These are phyloP conservation scores for Tuberolachnus salignus DNA, from an alignment of 2,888 invertebrate genomes.

Conservation along the genomic window DNA sequence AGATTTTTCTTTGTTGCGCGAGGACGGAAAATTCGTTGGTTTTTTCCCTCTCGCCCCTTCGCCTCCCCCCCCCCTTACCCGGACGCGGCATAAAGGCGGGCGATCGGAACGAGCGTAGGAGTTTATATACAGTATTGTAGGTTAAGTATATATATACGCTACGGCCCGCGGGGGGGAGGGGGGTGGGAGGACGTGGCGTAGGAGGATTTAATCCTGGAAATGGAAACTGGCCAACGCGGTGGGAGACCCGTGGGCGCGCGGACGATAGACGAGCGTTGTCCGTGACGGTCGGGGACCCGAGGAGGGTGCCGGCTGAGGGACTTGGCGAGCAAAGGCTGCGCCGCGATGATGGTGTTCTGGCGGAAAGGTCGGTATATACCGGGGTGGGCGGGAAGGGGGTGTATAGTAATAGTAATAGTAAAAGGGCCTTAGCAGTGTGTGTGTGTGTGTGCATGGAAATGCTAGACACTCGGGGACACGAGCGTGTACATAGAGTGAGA, in stretches of 20 bases:
- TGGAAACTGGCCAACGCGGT: conserved; percentile 55
- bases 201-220: conserved; percentile 54
- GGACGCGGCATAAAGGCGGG: neutral
- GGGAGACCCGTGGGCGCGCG: conserved; percentile 17
- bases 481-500: neutral
- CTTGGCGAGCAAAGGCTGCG: neutral
- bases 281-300: conserved; percentile 3
- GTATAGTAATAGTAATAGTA: conserved; percentile 31
- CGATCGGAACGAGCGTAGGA: neutral
- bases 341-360: too few species aligned
- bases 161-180: neutral
- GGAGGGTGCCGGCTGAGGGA: neutral
- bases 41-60: too few species aligned
- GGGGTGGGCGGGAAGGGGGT: too few species aligned
- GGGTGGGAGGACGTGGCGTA: neutral
- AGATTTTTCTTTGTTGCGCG: neutral
- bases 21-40: conserved; percentile 4
- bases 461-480: conserved; percentile 51
- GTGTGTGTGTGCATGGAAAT: conserved; percentile 39
- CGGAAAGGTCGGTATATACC: too few species aligned
- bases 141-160: neutral
- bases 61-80: too few species aligned
- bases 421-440: conserved; percentile 20
- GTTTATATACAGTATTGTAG: neutral
- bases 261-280: too few species aligned